phyloP scores from a whole-genome alignment of 2,888 invertebrate genomes.

The Clusia tigrina region DNA sequence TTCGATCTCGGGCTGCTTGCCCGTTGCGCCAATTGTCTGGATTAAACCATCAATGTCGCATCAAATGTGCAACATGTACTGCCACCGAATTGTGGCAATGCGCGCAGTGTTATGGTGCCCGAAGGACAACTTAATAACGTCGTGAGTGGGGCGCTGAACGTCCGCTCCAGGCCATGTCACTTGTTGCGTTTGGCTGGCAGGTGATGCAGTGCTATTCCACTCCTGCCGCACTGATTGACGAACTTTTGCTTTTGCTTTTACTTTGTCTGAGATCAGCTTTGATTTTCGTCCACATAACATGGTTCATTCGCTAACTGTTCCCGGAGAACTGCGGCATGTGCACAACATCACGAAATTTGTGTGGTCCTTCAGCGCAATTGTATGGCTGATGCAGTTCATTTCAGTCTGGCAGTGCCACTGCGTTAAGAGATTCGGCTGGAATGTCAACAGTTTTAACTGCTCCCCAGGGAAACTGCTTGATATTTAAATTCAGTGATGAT shows the following conservation, averaged over 20 bases:
- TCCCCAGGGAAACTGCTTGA: neutral
- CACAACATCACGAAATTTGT: neutral
- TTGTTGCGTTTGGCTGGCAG: neutral
- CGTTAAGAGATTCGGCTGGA: no score
- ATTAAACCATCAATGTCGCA: constrained; percentile 56
- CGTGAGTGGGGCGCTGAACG: constrained; percentile 13
- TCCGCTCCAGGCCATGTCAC: no score
- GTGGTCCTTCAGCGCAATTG: neutral
- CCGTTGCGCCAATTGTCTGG: constrained; percentile 25
- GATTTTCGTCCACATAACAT: neutral
- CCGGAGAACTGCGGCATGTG: no score
- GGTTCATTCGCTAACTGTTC: neutral
- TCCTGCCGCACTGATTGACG: constrained; percentile 37
- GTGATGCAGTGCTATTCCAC: neutral
- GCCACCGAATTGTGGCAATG: constrained; percentile 12
- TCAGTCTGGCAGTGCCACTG: neutral
- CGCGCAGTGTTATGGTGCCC: constrained; percentile 12
- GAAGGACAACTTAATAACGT: constrained; percentile 38
- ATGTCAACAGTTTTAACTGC: neutral
- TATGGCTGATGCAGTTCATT: neutral
- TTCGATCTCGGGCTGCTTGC: neutral
- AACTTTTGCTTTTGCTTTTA: constrained; percentile 33
- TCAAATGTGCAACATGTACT: constrained; percentile 36
- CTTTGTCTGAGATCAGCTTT: neutral
- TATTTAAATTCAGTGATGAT: no score